Conservation (phyloP, 1,140 invertebrate genomes). For the Nasonia giraulti region DNA sequence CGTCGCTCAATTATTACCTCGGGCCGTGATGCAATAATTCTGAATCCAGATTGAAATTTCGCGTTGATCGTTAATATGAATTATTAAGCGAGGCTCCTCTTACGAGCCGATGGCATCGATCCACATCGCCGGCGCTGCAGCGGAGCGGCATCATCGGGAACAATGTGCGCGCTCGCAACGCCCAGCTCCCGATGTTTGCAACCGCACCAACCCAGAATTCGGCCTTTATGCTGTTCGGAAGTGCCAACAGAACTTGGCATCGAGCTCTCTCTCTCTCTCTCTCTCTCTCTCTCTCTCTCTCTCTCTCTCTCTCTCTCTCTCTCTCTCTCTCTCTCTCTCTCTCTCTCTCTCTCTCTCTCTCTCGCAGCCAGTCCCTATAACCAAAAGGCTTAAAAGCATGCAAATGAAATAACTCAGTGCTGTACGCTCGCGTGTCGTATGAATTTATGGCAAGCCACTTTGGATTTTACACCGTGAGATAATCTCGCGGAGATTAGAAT, state of each 20-base stretch:
- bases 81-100: no score
- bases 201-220: neutral
- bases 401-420: slow-evolving; percentile 7
- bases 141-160: neutral
- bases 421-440: neutral
- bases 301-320: slow-evolving; percentile 9
- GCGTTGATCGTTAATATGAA: no score
- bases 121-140: no score
- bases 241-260: neutral
- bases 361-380: neutral
- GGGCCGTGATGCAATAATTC: no score
- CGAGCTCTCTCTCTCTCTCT: neutral
- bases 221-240: neutral
- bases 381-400: neutral
- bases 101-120: no score
- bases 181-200: neutral
- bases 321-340: neutral
- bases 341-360: slow-evolving; percentile 12
- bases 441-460: slow-evolving; percentile 27
- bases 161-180: neutral
- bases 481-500: slow-evolving; percentile 19
- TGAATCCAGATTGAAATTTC: no score
- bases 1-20: no score
- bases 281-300: slow-evolving; percentile 8
- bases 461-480: slow-evolving; percentile 5